Evolutionary conservation across 2,113 vertebrate species (phyloP).

Genomic region (Hystrix brachyura): DNA sequence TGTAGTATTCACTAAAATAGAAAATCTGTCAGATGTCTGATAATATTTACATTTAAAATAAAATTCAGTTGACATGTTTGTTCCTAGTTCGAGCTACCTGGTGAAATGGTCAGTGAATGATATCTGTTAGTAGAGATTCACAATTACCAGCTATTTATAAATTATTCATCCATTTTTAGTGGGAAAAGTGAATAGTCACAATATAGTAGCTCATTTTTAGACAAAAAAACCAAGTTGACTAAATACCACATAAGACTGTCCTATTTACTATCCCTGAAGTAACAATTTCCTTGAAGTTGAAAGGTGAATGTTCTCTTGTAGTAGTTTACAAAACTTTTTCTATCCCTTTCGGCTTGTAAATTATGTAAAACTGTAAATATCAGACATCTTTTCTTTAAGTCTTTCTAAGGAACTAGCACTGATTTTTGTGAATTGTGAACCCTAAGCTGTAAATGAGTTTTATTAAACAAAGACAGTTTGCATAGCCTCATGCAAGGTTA

Average conservation of each 20-base stretch:
- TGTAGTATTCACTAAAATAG: not conserved
- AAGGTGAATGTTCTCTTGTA: not conserved
- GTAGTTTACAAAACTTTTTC: not conserved
- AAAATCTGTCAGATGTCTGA: not conserved
- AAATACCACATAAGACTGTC: not conserved
- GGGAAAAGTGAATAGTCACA: not conserved
- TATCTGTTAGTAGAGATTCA: not conserved
- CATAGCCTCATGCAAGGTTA: accelerated
- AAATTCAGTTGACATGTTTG: not conserved
- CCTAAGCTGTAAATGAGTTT: not conserved
- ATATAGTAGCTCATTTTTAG: not conserved
- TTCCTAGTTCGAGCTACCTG: not conserved
- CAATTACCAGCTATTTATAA: not conserved
- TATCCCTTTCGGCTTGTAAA: not conserved
- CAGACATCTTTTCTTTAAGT: not conserved
- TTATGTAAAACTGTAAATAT: not conserved
- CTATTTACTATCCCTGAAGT: not conserved
- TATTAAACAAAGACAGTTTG: not conserved
- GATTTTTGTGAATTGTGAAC: not conserved
- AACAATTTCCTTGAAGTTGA: not conserved
- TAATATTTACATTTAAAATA: constrained; percentile 10
- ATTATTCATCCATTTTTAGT: not conserved
- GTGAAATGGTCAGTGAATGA: not conserved
- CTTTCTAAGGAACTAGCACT: not conserved
- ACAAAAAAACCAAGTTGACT: not conserved